A percentile compares a stretch with the other conserved stretches of the same genome.
Conservation (phyloP, 2,888 invertebrate species). For the Alcis repandata region DNA sequence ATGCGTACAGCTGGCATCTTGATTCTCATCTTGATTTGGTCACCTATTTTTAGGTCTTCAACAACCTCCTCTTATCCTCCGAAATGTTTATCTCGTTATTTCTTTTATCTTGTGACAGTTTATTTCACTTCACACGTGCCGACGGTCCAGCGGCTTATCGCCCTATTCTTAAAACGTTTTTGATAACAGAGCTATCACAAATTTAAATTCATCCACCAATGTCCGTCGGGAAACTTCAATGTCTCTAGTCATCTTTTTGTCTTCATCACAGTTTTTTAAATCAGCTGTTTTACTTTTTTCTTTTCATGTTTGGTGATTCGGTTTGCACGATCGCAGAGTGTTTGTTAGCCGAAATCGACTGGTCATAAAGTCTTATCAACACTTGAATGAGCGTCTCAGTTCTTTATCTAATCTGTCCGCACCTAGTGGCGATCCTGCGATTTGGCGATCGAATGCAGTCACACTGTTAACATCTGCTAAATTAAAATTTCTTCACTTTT, state of each 20-base stretch:
- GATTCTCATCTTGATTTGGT: conserved; percentile 96
- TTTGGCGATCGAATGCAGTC: conserved; percentile 67
- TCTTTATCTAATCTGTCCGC: conserved; percentile 80
- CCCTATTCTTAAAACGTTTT: conserved; percentile 71
- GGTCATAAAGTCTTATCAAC: conserved; percentile 82
- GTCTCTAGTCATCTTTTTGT: conserved; percentile 73
- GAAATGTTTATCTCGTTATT: conserved; percentile 77
- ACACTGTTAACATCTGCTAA: conserved; percentile 66
- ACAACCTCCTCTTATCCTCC: conserved; percentile 74
- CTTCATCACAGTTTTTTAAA: conserved; percentile 61
- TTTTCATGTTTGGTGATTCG: conserved; percentile 76
- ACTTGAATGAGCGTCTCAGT: conserved; percentile 79
- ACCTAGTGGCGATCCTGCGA: conserved; percentile 78
- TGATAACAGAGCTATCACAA: conserved; percentile 77
- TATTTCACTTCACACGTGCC: conserved; percentile 82
- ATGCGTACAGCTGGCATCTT: conserved; percentile 99
- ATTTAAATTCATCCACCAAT: conserved; percentile 59
- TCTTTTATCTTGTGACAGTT: conserved; percentile 72
- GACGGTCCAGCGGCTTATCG: conserved; percentile 82
- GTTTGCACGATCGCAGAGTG: conserved; percentile 64
- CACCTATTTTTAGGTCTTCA: conserved; percentile 85
- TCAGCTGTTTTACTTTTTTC: conserved; percentile 76
- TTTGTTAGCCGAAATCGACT: conserved; percentile 72
- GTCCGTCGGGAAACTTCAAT: conserved; percentile 76
- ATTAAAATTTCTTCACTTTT: conserved; percentile 74